Percentiles rank a stretch among this genome's conserved stretches.
Conservation (phyloP, 1,140 invertebrate genomes). For the Tetragnatha versicolor region DNA sequence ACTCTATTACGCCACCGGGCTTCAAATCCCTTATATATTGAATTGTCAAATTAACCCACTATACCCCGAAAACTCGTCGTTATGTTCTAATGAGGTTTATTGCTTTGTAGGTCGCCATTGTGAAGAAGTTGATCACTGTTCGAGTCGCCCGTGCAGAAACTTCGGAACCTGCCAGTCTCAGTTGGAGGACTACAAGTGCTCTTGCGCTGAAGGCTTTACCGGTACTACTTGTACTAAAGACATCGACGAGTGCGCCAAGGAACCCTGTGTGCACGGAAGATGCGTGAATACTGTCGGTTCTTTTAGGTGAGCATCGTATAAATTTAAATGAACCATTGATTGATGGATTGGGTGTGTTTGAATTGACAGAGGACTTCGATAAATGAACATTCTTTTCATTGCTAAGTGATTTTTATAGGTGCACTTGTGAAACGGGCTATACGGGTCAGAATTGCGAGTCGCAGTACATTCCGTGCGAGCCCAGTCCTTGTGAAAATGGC, state of each 20-base stretch:
- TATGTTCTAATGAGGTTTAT: too few relatives aligned
- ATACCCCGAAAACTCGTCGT: too few relatives aligned
- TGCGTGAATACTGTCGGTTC: slow-evolving; percentile 57
- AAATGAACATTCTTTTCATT: background rate
- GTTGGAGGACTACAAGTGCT: slow-evolving; percentile 88
- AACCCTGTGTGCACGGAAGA: slow-evolving; percentile 79
- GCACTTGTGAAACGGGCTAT: slow-evolving; percentile 85
- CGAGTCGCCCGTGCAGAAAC: slow-evolving; percentile 76
- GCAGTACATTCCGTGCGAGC: slow-evolving; percentile 87
- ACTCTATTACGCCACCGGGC: too few relatives aligned
- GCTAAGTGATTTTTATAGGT: slow-evolving; percentile 78
- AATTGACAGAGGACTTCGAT: background rate
- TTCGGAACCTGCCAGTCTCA: slow-evolving; percentile 81
- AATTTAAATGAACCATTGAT: background rate
- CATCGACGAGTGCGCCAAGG: slow-evolving; percentile 79
- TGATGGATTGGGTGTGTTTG: background rate
- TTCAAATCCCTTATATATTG: too few relatives aligned
- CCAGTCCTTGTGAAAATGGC: slow-evolving; percentile 87
- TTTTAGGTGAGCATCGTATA: slow-evolving; percentile 53
- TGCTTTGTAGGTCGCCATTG: slow-evolving; percentile 86
- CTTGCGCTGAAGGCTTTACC: slow-evolving; percentile 88
- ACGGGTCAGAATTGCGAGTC: slow-evolving; percentile 89
- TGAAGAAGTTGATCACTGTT: slow-evolving; percentile 75
- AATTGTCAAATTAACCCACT: too few relatives aligned
- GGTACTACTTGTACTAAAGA: slow-evolving; percentile 85